These are phyloP conservation scores for Melanotaenia pygmaea DNA, from an alignment of 2,797 vertebrate genomes.

Conservation along the genomic window DNA sequence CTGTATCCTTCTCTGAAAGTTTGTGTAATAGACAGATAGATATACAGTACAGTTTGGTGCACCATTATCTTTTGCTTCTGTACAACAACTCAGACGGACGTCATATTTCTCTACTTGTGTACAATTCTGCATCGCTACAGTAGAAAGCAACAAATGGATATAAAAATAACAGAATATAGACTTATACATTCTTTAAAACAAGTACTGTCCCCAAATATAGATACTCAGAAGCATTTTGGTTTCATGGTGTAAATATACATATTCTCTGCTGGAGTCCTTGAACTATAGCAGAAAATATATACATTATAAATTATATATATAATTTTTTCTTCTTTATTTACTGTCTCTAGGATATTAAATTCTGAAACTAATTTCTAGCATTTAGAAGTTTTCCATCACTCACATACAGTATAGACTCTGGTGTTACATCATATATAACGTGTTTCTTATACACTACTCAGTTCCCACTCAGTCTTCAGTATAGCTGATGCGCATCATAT, in stretches of 20 bases:
- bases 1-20: slow-evolving; percentile 57
- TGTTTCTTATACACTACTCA: slow-evolving; percentile 69
- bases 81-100: slow-evolving; percentile 54
- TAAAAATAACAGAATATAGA: slow-evolving; percentile 90
- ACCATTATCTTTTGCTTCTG: slow-evolving; percentile 65
- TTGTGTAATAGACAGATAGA: slow-evolving; percentile 62
- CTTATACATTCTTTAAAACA: slow-evolving; percentile 78
- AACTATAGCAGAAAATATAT: slow-evolving; percentile 25
- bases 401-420: slow-evolving; percentile 72
- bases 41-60: slow-evolving; percentile 65
- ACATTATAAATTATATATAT: slow-evolving; percentile 27
- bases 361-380: slow-evolving; percentile 73
- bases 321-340: slow-evolving; percentile 6
- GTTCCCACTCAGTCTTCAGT: slow-evolving; percentile 67
- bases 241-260: slow-evolving; percentile 45
- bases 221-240: slow-evolving; percentile 69
- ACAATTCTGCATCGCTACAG: slow-evolving; percentile 80
- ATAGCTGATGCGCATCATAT: slow-evolving; percentile 73
- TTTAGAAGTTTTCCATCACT: slow-evolving; percentile 73
- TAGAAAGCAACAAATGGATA: slow-evolving; percentile 85
- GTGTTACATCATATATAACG: slow-evolving; percentile 69
- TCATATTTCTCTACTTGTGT: slow-evolving; percentile 67
- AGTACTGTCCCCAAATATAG: slow-evolving; percentile 70
- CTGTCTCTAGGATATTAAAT: slow-evolving; percentile 56
- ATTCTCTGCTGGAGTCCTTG: background rate